Base-by-base conservation (phyloP, 2,888 invertebrate species). In the Caenorhabditis becei region DNA sequence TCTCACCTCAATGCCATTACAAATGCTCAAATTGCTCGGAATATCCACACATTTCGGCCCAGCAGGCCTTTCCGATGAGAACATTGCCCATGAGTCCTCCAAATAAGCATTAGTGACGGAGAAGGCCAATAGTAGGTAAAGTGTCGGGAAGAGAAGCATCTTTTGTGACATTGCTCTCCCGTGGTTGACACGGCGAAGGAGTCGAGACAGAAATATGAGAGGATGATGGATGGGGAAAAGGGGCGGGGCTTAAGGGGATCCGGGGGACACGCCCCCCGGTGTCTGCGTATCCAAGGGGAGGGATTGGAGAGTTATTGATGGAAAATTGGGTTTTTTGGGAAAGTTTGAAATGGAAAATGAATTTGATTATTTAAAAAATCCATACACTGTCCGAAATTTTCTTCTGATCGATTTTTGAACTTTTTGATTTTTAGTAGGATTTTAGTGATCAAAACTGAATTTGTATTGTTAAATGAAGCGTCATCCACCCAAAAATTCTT, bases 21-120 rank as follows among this genome's bases (percentile, higher is more conserved):
- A 94, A 71, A 94, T 92, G n/a, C 92, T 92, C 91, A 94, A 92
- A 90, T 93, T 93, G 49, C 90, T 88, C 11, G 94, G 94, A 83
- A 94, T 94, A 88, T 93, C 92, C 47, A 94, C 92, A 90, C 94
- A 94, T 71, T 92, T 92, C 63, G 93, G 92, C 79, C 89, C 66
- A 18, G 44, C 44, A 1, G 84, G 85, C 18, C 83, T 54, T 23
- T 86, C 86, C 11, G 82, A 81, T 16, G 84, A 83, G 54, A 87
- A 77, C 84, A 87, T 81, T 14, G 86, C 80, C 87, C 87, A 87
- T 14, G 86, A 86, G 49, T 86, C 87, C 75, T 89, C 79, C 23
- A 84, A 70, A 75, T 82, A 87, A 14, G 23, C 74, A 59, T 74
- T 67, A 10, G 77, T 69, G 1, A 67, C 62, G 18, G 67, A 67